Percentiles rank a stretch among this genome's conserved stretches.
Evolutionary conservation across 2,888 invertebrate genomes (phyloP).

Genomic region (Autographa pulchrina): DNA sequence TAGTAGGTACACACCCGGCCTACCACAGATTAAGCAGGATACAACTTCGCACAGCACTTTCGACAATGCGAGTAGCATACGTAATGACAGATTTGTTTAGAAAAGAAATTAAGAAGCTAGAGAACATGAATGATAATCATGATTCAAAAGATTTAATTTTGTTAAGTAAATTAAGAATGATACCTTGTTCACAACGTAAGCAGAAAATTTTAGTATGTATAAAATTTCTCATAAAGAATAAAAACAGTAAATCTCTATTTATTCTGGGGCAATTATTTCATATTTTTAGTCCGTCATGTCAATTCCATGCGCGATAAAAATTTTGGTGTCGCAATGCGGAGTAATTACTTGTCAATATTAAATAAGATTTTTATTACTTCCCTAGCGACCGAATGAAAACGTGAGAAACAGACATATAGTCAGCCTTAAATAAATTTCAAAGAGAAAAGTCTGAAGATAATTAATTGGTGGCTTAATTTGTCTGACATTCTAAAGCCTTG

Average conservation of each 20-base stretch:
- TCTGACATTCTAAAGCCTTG: conserved; percentile 8
- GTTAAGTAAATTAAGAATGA: no score
- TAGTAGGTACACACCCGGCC: conserved; percentile 26
- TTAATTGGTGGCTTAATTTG: conserved; percentile 4
- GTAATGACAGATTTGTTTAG: not conserved
- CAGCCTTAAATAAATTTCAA: conserved; percentile 11
- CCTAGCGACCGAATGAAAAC: not conserved
- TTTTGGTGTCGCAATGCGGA: conserved; percentile 37
- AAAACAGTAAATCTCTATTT: not conserved
- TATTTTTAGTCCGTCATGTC: not conserved
- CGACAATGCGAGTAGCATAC: not conserved
- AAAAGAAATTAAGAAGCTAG: no score
- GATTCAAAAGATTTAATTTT: no score
- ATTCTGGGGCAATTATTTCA: not conserved
- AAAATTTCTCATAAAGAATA: not conserved
- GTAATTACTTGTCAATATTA: conserved; percentile 43
- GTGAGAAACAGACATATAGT: conserved; percentile 19
- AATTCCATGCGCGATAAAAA: not conserved
- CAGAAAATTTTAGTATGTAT: not conserved
- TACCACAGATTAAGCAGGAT: conserved; percentile 39
- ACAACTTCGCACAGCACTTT: not conserved
- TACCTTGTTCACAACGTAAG: no score
- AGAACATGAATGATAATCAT: no score
- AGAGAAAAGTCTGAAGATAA: conserved; percentile 4
- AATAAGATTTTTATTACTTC: conserved; percentile 16